These are phyloP conservation scores for Cygnus olor DNA, from an alignment of 2,797 vertebrate species.

Conservation along the genomic window DNA sequence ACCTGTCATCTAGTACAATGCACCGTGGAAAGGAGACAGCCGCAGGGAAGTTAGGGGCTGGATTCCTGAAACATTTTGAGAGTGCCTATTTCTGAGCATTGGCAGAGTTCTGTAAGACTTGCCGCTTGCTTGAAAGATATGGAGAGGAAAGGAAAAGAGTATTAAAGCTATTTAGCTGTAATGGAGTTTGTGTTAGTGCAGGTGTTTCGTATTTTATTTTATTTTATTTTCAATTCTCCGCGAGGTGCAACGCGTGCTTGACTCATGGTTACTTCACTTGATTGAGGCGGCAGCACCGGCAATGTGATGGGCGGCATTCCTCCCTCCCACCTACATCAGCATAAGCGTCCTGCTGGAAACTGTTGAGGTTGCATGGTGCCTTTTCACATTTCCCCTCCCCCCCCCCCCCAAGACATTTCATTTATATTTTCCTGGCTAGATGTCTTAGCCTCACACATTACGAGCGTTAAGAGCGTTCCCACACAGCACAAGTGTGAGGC, in stretches of 20 bases:
- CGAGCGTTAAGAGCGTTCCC: accelerated
- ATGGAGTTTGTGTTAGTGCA: neutral
- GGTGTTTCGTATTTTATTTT: neutral
- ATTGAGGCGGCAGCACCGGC: neutral
- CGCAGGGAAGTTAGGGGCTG: neutral
- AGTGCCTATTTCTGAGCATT: neutral
- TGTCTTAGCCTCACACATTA: neutral
- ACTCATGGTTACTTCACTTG: neutral
- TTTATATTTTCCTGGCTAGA: neutral
- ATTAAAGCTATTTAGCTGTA: neutral
- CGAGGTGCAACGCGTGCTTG: neutral
- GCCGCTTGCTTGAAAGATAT: neutral
- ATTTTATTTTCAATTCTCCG: neutral
- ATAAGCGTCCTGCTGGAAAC: neutral
- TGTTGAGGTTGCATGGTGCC: neutral
- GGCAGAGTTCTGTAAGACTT: neutral
- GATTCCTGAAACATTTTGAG: neutral
- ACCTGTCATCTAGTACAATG: neutral
- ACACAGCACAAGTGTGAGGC: neutral
- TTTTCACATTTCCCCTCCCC: neutral
- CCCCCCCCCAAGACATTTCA: neutral
- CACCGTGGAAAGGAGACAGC: neutral
- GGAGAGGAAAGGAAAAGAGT: neutral
- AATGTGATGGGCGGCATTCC: neutral
- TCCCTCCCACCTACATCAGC: neutral